phyloP scores from a whole-genome alignment of 2,888 invertebrate genomes.

The Leptinotarsa rubiginosa region DNA sequence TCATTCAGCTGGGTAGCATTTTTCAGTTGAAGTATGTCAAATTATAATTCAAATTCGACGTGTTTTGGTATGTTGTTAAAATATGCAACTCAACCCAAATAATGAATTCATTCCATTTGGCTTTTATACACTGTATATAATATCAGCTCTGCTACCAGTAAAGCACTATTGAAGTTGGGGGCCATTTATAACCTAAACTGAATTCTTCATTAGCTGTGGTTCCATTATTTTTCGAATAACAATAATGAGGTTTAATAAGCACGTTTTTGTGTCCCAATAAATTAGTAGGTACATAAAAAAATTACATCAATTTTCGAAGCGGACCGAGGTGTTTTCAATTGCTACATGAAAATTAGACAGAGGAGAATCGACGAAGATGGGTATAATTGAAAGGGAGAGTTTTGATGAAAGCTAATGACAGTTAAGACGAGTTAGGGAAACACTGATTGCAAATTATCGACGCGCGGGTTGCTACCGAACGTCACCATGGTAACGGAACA shows the following conservation, averaged over 20 bases:
- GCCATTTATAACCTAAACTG: too few species aligned
- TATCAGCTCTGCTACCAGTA: too few species aligned
- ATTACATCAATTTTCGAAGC: constrained; percentile 1
- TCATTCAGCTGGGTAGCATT: too few species aligned
- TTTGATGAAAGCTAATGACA: constrained; percentile 52
- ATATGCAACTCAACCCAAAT: too few species aligned
- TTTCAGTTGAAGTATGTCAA: too few species aligned
- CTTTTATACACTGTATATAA: too few species aligned
- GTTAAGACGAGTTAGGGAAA: constrained; percentile 49
- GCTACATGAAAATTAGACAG: constrained; percentile 28
- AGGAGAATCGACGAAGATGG: constrained; percentile 38
- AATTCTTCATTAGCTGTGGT: too few species aligned
- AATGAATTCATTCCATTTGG: too few species aligned
- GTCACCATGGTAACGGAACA: constrained; percentile 39
- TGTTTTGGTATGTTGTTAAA: too few species aligned
- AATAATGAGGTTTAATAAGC: background rate
- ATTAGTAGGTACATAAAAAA: background rate
- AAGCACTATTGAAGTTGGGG: too few species aligned
- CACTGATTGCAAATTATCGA: constrained; percentile 54
- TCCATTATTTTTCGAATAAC: too few species aligned
- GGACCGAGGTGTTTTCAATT: background rate
- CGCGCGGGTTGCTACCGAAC: constrained; percentile 41
- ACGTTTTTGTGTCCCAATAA: background rate
- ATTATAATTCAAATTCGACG: too few species aligned
- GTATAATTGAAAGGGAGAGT: constrained; percentile 48